Evolutionary conservation across 1,140 invertebrate species (phyloP).

Genomic region (Aphis gossypii): DNA sequence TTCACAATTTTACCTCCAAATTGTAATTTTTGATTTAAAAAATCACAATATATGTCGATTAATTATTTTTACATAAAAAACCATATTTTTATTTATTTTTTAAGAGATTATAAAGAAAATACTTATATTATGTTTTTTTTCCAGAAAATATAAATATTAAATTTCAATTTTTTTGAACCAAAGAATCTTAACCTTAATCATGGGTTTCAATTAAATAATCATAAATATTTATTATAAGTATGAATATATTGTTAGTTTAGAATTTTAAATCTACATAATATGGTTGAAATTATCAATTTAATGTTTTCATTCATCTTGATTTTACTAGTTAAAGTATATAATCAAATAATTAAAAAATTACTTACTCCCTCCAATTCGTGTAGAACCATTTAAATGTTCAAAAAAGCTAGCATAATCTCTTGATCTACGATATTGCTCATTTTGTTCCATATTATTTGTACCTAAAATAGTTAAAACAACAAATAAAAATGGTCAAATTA

Average conservation of each 20-base stretch:
- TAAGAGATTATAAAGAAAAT: no score
- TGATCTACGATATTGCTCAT: conserved; percentile 25
- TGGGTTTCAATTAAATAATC: neutral
- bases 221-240: neutral
- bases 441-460: conserved; percentile 32
- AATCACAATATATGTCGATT: no score
- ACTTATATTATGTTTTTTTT: no score
- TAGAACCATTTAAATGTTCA: neutral
- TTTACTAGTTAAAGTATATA: no score
- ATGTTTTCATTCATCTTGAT: neutral
- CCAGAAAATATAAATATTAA: no score
- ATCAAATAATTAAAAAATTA: neutral
- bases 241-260: neutral
- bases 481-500: neutral
- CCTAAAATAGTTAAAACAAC: conserved; percentile 25
- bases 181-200: neutral
- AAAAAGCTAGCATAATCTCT: neutral
- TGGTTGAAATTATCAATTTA: neutral
- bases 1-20: no score
- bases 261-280: neutral
- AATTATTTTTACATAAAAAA: no score
- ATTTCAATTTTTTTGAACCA: no score
- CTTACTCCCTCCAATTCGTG: conserved; percentile 29
- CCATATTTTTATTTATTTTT: no score
- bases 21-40: no score